phyloP scores from a whole-genome alignment of 1,140 invertebrate species.

The Drosophila gunungcola region DNA sequence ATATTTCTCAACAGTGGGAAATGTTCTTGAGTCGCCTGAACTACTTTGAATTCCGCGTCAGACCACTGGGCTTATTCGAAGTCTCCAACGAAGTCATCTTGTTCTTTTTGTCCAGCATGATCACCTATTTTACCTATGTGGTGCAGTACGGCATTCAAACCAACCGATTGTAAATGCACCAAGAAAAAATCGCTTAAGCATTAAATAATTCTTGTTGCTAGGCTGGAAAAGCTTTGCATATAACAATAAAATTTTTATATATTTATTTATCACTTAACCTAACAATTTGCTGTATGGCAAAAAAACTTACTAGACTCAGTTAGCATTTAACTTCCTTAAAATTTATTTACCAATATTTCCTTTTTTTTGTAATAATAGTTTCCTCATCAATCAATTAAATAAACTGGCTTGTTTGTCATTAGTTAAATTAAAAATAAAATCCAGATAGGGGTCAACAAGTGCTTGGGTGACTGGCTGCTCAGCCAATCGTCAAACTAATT shows the following conservation, averaged over 20 bases:
- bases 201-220: no score
- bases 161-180: conserved; percentile 29
- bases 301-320: no score
- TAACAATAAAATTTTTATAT: no score
- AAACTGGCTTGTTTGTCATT: neutral
- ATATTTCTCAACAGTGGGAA: conserved; percentile 53
- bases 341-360: no score
- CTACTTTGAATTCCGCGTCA: conserved; percentile 57
- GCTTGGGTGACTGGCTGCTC: neutral
- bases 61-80: conserved; percentile 61
- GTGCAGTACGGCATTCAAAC: conserved; percentile 58
- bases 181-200: no score
- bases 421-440: conserved; percentile 11
- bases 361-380: neutral
- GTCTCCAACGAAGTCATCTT: conserved; percentile 68
- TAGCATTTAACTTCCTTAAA: no score
- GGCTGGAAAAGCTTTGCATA: no score
- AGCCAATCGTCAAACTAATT: conserved; percentile 28
- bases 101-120: conserved; percentile 57
- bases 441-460: conserved; percentile 5
- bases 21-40: conserved; percentile 62
- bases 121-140: conserved; percentile 68
- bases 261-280: no score
- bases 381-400: neutral
- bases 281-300: no score